Base-by-base conservation (phyloP, 2,888 invertebrate genomes). In the Drosophila falleni region DNA sequence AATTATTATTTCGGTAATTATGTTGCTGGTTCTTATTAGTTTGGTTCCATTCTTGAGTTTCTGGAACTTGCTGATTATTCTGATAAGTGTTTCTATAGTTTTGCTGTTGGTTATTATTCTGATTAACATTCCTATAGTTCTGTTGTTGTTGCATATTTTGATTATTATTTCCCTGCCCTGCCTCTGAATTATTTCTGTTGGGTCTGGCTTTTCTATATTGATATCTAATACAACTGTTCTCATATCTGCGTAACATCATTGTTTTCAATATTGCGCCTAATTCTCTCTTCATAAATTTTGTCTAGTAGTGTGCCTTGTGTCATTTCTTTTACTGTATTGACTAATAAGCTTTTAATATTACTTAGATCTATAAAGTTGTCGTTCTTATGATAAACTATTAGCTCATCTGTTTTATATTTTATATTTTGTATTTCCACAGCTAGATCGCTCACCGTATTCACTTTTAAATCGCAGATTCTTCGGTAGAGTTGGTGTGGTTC, bases 261-360 rank as follows among this genome's bases (percentile, higher is more conserved):
- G 31, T 31, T 41, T n/a, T 41, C 15, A 41, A 15, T 41, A 41
- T 41, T 5, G n/a, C 15, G n/a, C n/a, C n/a, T 41, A 41, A 15
- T 44, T 44, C 16, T 44, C 23, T 46, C 46, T 46, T 46, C 23
- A 46, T 46, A 46, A 23, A 46, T 46, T 23, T 46, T 46, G 23
- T 26, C 23, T 46, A 46, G 23, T 46, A 46, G 23, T 46, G 23
- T 46, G 13, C 46, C 19, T 46, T 46, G 46, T 46, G 46, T 46
- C 46, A 46, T 23, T 46, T 46, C 46, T 46, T 46, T 46, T 23
- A 46, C 46, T 8, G 46, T 46, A 23, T 46, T 46, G 13, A 46
- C 46, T 42, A 16, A 16, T 19, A 42, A 42, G 42, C 42, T 11
- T 42, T 42, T 10, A 15, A 42, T 19, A 42, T 42, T 42, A 19